These are phyloP conservation scores for Nemapogon koenigi DNA, from an alignment of 2,888 invertebrate species.

Conservation along the genomic window DNA sequence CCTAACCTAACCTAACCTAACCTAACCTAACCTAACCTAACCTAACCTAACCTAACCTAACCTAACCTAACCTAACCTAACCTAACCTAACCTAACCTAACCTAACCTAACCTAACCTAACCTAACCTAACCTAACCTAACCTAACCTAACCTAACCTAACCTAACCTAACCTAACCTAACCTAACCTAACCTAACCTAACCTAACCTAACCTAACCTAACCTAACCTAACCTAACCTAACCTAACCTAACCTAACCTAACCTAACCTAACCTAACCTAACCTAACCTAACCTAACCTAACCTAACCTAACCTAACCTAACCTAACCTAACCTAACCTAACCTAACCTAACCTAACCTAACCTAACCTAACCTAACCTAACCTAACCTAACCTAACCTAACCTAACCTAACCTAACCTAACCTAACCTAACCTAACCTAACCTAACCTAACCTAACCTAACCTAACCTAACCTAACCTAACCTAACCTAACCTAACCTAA, in stretches of 20 bases:
- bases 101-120: slow-evolving; percentile 10
- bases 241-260: too few relatives aligned
- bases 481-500: slow-evolving; percentile 14
- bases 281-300: too few relatives aligned
- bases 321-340: slow-evolving; percentile 13
- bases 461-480: slow-evolving; percentile 14
- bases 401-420: slow-evolving; percentile 15
- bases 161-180: too few relatives aligned
- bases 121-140: slow-evolving; percentile 9
- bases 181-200: too few relatives aligned
- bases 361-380: slow-evolving; percentile 16
- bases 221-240: too few relatives aligned
- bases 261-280: too few relatives aligned
- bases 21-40: slow-evolving; percentile 14
- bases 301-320: slow-evolving; percentile 12
- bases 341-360: slow-evolving; percentile 14
- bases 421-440: slow-evolving; percentile 15
- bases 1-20: slow-evolving; percentile 14
- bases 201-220: too few relatives aligned
- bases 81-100: slow-evolving; percentile 10
- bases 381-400: slow-evolving; percentile 15
- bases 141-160: too few relatives aligned
- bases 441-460: slow-evolving; percentile 13
- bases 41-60: slow-evolving; percentile 12
- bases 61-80: slow-evolving; percentile 11